phyloP scores from a whole-genome alignment of 2,797 vertebrate genomes.

The Lagodon rhomboides region DNA sequence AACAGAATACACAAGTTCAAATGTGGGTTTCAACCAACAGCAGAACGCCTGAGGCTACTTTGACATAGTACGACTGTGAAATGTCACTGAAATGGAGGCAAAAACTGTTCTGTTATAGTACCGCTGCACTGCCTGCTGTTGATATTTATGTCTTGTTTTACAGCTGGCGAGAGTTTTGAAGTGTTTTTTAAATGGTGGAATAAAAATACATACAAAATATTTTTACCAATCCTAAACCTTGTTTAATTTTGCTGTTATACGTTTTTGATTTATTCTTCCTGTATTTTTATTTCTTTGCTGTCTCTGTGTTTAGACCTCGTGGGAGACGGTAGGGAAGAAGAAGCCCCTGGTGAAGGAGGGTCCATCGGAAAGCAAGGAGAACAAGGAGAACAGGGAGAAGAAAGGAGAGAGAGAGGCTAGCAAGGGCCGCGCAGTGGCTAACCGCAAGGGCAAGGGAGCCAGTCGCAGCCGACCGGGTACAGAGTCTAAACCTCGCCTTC shows the following conservation, averaged over 20 bases:
- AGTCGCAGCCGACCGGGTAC: constrained; percentile 90
- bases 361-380: constrained; percentile 89
- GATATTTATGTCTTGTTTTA: not conserved
- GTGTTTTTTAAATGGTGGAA: not conserved
- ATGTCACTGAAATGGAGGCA: not conserved
- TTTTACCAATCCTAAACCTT: not conserved
- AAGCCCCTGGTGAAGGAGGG: constrained; percentile 93
- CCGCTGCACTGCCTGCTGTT: not conserved
- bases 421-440: constrained; percentile 87
- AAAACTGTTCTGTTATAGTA: not conserved
- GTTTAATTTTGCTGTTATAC: not conserved
- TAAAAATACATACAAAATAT: not conserved
- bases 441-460: constrained; percentile 90
- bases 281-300: not conserved
- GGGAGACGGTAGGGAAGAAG: constrained; percentile 98
- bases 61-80: not conserved
- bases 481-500: not conserved
- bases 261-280: not conserved
- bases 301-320: constrained; percentile 89
- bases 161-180: not conserved
- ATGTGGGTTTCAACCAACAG: not conserved
- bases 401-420: constrained; percentile 92
- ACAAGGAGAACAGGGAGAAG: constrained; percentile 97
- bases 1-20: constrained; percentile 2
- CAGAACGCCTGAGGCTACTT: not conserved